phyloP scores from a whole-genome alignment of 2,888 invertebrate genomes.

The Hypselothyrea guttata region DNA sequence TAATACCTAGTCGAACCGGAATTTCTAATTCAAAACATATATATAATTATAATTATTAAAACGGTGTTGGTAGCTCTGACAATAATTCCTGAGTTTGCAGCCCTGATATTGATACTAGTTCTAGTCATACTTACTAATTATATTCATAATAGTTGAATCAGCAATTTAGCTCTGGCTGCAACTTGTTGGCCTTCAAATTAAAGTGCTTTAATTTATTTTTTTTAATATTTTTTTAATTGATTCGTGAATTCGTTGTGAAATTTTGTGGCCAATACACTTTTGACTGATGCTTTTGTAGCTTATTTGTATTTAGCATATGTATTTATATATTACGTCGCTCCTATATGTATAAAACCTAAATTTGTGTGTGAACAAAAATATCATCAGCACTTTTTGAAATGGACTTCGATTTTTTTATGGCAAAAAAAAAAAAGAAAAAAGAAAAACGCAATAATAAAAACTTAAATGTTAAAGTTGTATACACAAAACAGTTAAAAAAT shows the following conservation, averaged over 20 bases:
- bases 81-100: too few relatives aligned
- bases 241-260: slow-evolving; percentile 26
- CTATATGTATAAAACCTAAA: slow-evolving; percentile 70
- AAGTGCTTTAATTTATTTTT: neutral
- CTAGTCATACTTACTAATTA: too few relatives aligned
- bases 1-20: too few relatives aligned
- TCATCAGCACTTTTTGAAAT: slow-evolving; percentile 81
- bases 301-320: slow-evolving; percentile 64
- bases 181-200: too few relatives aligned
- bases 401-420: slow-evolving; percentile 83
- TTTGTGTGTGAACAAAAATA: slow-evolving; percentile 82
- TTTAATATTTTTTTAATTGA: slow-evolving; percentile 21
- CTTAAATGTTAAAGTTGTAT: slow-evolving; percentile 49
- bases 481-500: slow-evolving; percentile 49
- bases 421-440: slow-evolving; percentile 42
- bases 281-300: slow-evolving; percentile 81
- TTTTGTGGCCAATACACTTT: slow-evolving; percentile 81
- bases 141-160: too few relatives aligned
- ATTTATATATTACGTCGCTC: slow-evolving; percentile 73
- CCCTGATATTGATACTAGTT: too few relatives aligned
- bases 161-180: too few relatives aligned
- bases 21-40: too few relatives aligned
- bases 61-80: too few relatives aligned
- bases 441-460: slow-evolving; percentile 27
- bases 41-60: too few relatives aligned